Evolutionary conservation across 2,797 vertebrate genomes (phyloP).

Genomic region (Mergus octosetaceus): DNA sequence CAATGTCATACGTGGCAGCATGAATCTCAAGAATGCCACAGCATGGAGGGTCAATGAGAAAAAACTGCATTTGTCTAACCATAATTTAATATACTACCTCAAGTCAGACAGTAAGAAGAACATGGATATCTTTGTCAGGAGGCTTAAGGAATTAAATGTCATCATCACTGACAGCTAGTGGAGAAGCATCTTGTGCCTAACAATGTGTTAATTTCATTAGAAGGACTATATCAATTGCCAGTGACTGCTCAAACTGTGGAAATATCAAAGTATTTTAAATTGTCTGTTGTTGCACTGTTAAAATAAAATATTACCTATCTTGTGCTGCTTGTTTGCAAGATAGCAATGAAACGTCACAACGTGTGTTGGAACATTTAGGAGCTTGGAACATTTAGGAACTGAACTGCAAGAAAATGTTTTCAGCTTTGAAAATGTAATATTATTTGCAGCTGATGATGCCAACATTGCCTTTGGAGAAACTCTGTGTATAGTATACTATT

Average conservation of each 20-base stretch:
- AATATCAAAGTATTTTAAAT: not conserved
- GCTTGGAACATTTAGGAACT: not conserved
- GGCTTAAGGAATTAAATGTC: not conserved
- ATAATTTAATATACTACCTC: not conserved
- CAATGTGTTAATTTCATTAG: not conserved
- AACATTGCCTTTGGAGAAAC: not conserved
- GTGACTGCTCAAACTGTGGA: not conserved
- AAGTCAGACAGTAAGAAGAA: not conserved
- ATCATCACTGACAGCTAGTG: rapidly evolving
- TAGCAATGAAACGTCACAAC: not conserved
- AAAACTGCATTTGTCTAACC: not conserved
- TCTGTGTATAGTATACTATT: not conserved
- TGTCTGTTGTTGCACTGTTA: not conserved
- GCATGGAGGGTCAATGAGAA: rapidly evolving
- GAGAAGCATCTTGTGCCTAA: not conserved
- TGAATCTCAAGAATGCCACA: not conserved
- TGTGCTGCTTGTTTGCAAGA: not conserved
- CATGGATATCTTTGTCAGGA: not conserved
- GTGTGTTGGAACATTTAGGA: not conserved
- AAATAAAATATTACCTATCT: not conserved
- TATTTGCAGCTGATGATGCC: not conserved
- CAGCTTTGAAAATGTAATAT: not conserved
- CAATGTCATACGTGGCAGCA: rapidly evolving
- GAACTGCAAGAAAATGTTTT: not conserved
- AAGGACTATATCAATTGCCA: not conserved